Base-by-base conservation (phyloP, 2,113 vertebrate species). In the Sigmodon hispidus region DNA sequence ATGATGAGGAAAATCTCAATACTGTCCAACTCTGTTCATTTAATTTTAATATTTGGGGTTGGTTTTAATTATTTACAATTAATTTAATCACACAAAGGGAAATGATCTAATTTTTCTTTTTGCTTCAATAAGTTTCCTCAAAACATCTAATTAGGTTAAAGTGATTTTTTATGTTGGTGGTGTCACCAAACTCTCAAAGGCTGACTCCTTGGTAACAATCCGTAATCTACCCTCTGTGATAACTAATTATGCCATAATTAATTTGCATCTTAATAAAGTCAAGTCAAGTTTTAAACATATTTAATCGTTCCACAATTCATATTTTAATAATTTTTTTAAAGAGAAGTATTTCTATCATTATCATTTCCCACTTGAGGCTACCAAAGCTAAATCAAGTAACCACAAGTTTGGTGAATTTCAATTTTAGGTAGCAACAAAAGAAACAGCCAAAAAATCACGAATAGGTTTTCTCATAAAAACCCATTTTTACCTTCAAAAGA, bases 391-490 rank as follows among this genome's bases (percentile, higher is more conserved):
- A 90, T 61, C 4, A 85, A 19, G 22, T 93, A 80, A 84, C 69
- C 84, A 34, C 11, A 36, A 81, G 17, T 89, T 92, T 57, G 26
- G 16, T 86, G 21, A 7, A 87, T 94, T 88, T 90, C 72, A 90
- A 63, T 92, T 96, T 96, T 81, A 96, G 95, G 80, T 81, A 59
- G 80, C 34, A 92, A 94, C 40, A 90, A 95, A 94, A 85, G 76
- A 92, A 95, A 92, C 9, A 94, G 36, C 22, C 43, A 94, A 83
- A 10, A 21, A 93, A 92, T 89, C 26, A 81, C 55, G 76, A 85
- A 80, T 40, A 90, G 43, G 1, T 15, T 95, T 85, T 70, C 69
- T 93, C 65, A 87, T 84, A 92, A 93, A 88, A 67, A 88, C 26
- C 92, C 34, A 88, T 65, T 73, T 92, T 92, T 95, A 96, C 70